Evolutionary conservation across 1,140 invertebrate genomes (phyloP).

Genomic region (Notospermus geniculatus): DNA sequence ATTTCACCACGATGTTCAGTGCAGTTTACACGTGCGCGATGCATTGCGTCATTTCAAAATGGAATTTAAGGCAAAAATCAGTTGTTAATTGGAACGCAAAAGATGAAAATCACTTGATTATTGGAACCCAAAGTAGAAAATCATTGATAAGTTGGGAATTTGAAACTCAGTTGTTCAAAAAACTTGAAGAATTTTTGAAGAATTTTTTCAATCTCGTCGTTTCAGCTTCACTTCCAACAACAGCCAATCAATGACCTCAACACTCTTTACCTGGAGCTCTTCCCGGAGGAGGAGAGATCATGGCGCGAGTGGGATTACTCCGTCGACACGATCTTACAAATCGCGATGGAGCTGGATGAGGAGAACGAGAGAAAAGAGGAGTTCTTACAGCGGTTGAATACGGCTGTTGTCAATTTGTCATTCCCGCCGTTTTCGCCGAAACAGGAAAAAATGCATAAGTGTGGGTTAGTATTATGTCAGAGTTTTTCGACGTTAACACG

Average conservation of each 20-base stretch:
- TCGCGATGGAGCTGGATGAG: constrained; percentile 38
- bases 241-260: constrained; percentile 39
- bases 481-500: too few relatives aligned
- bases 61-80: background rate
- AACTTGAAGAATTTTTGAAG: too few relatives aligned
- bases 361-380: constrained; percentile 47
- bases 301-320: constrained; percentile 40
- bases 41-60: too few relatives aligned
- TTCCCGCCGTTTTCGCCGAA: constrained; percentile 34
- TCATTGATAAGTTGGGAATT: background rate
- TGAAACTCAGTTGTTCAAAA: too few relatives aligned
- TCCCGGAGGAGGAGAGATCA: constrained; percentile 35
- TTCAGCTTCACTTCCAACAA: constrained; percentile 39
- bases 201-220: constrained; percentile 10
- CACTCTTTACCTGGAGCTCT: constrained; percentile 36
- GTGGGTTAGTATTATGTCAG: constrained; percentile 38
- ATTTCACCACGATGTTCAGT: background rate
- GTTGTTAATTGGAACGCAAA: background rate
- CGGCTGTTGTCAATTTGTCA: constrained; percentile 33
- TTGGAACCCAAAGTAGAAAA: background rate
- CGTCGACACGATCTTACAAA: constrained; percentile 34
- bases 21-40: too few relatives aligned
- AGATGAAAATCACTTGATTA: background rate
- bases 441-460: constrained; percentile 35
- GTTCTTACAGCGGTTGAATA: constrained; percentile 41